These are phyloP conservation scores for Myodes glareolus DNA, from an alignment of 2,113 vertebrate species.

Conservation along the genomic window DNA sequence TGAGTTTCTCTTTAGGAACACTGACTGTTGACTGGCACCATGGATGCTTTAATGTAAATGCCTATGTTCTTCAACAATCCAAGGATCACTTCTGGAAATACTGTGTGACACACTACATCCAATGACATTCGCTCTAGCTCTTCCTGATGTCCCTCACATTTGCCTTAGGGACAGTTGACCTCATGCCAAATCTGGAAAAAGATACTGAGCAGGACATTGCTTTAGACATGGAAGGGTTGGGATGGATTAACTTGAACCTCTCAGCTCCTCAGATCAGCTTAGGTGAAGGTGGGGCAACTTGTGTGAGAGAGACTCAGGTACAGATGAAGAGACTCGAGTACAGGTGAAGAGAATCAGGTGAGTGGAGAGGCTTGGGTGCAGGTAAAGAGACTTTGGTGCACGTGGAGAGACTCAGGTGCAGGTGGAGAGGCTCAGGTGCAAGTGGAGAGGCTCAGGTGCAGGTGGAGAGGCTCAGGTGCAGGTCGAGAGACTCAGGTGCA, in stretches of 20 bases:
- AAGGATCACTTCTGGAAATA: not conserved
- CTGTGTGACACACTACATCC: not conserved
- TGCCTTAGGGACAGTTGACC: accelerated
- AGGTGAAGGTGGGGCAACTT: not conserved
- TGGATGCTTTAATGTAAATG: not conserved
- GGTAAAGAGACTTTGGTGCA: not conserved
- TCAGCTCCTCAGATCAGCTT: not conserved
- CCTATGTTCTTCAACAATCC: not conserved
- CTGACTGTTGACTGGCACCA: accelerated
- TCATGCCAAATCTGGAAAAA: not conserved
- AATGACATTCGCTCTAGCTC: no score
- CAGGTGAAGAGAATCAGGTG: not conserved
- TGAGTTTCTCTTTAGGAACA: not conserved
- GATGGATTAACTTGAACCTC: not conserved
- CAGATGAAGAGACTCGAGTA: not conserved
- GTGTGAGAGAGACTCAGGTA: not conserved
- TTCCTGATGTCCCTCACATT: not conserved
- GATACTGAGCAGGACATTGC: not conserved
- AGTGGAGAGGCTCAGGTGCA: not conserved
- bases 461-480: not conserved
- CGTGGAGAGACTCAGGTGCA: not conserved
- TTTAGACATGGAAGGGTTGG: not conserved
- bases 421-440: not conserved
- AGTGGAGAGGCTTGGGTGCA: no score
- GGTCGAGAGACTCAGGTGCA: no score